These are phyloP conservation scores for Cryptoprocta ferox DNA, from an alignment of 2,797 vertebrate species.

Conservation along the genomic window DNA sequence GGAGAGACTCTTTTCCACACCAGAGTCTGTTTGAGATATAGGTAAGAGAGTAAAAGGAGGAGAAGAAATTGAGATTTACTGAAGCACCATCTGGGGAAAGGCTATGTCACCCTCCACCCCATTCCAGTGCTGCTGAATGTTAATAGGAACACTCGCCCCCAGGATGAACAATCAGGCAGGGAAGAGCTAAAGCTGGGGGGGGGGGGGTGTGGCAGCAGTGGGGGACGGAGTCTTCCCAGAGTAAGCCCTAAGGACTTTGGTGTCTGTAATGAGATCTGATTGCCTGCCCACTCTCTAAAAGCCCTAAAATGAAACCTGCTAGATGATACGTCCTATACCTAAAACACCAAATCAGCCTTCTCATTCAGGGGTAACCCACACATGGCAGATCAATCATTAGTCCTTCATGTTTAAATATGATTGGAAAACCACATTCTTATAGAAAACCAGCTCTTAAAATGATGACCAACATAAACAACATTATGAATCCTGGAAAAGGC, in stretches of 20 bases:
- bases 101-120: neutral
- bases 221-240: neutral
- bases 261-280: neutral
- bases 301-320: neutral
- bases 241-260: neutral
- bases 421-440: neutral
- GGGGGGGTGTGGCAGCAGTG: too few species aligned
- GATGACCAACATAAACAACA: neutral
- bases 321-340: neutral
- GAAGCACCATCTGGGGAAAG: neutral
- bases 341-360: neutral
- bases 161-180: neutral
- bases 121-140: neutral
- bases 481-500: neutral
- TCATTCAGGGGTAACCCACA: neutral
- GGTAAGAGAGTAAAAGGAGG: neutral
- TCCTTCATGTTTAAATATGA: neutral
- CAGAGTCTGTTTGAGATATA: neutral
- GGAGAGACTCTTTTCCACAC: neutral
- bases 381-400: neutral
- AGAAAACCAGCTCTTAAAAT: constrained; percentile 22
- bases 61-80: neutral
- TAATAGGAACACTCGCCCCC: neutral
- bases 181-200: neutral
- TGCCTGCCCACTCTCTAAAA: neutral